These are phyloP conservation scores for Cyrtorhinus lividipennis DNA, from an alignment of 1,140 invertebrate genomes.

Conservation along the genomic window DNA sequence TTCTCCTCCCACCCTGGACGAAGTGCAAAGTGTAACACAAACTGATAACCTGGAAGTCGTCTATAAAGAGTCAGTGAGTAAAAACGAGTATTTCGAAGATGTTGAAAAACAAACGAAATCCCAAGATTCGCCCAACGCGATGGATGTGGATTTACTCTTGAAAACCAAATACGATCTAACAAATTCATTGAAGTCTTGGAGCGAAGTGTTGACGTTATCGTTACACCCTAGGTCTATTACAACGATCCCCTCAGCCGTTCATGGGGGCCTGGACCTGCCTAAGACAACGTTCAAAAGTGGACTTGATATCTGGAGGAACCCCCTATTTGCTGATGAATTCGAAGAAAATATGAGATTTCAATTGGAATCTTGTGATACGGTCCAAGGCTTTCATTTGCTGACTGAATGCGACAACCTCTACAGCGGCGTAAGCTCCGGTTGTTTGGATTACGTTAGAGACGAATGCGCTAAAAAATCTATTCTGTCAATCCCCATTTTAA, in stretches of 20 bases:
- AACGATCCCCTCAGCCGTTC: not conserved
- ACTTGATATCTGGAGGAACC: slow-evolving; percentile 41
- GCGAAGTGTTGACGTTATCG: not conserved
- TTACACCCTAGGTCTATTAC: not conserved
- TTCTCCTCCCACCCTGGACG: not conserved
- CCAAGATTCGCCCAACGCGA: not conserved
- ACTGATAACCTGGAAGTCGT: not conserved
- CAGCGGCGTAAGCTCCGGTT: slow-evolving; percentile 49
- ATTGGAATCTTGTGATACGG: slow-evolving; percentile 69
- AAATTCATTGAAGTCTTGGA: not conserved
- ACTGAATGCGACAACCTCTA: slow-evolving; percentile 65
- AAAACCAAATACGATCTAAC: not conserved
- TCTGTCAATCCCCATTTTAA: slow-evolving; percentile 44
- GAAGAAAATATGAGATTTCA: slow-evolving; percentile 62
- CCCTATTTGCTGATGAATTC: slow-evolving; percentile 49
- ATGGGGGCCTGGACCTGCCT: not conserved
- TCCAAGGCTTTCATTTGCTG: slow-evolving; percentile 60
- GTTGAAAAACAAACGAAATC: not conserved
- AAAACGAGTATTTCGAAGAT: not conserved
- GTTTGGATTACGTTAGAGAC: slow-evolving; percentile 56
- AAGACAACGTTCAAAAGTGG: not conserved
- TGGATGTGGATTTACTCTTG: not conserved
- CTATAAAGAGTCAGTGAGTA: not conserved
- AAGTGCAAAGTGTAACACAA: not conserved
- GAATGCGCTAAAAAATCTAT: slow-evolving; percentile 60